phyloP scores from a whole-genome alignment of 2,888 invertebrate species.

The Criorhina ranunculi region DNA sequence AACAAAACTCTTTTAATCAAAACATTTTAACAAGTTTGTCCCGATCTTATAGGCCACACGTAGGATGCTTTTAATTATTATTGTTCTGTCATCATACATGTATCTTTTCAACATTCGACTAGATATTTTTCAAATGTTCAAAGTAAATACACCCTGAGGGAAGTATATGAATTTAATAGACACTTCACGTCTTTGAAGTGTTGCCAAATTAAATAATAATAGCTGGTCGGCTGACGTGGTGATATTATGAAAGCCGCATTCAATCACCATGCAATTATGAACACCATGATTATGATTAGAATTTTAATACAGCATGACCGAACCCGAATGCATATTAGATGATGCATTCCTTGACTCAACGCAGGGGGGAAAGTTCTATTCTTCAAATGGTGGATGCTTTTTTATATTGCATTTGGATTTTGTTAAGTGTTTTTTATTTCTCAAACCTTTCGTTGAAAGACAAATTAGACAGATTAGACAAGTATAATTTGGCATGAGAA shows the following conservation, averaged over 20 bases:
- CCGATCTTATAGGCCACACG: not conserved
- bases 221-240: not conserved
- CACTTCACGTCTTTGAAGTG: conserved; percentile 32
- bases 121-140: conserved; percentile 6
- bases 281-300: no score
- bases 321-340: no score
- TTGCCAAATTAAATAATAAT: conserved; percentile 53
- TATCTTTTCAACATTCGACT: conserved; percentile 9
- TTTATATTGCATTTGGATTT: not conserved
- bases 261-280: not conserved
- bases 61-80: conserved; percentile 22
- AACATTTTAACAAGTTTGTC: not conserved
- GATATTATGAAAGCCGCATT: conserved; percentile 13
- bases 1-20: no score
- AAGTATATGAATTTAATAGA: conserved; percentile 4
- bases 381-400: no score
- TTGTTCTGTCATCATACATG: conserved; percentile 6
- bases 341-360: no score
- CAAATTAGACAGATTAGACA: no score
- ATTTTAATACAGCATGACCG: no score
- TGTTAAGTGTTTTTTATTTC: no score
- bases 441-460: no score
- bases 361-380: no score
- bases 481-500: no score
- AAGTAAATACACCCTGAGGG: not conserved